These are phyloP conservation scores for Phania funesta DNA, from an alignment of 2,888 invertebrate species.

Conservation along the genomic window DNA sequence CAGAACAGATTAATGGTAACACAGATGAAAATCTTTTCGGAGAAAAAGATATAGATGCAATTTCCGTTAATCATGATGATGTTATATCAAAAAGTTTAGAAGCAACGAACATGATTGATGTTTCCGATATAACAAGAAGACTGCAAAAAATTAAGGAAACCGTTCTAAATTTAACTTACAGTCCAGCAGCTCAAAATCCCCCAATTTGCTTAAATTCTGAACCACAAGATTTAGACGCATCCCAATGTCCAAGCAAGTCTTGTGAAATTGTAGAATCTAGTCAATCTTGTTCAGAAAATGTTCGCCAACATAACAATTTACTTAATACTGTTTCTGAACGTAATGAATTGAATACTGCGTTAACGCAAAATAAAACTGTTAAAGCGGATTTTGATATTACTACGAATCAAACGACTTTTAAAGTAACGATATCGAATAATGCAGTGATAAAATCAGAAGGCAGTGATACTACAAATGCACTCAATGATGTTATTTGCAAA, in stretches of 20 bases:
- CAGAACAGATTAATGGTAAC: background rate
- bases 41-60: background rate
- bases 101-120: conserved; percentile 11
- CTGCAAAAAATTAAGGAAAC: conserved; percentile 57
- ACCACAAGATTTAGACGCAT: background rate
- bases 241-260: background rate
- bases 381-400: conserved; percentile 31
- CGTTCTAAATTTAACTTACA: conserved; percentile 29
- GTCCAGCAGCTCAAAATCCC: background rate
- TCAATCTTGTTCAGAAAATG: background rate
- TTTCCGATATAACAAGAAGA: conserved; percentile 52
- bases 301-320: background rate
- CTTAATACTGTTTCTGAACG: background rate
- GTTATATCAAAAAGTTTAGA: background rate
- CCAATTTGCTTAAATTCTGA: background rate
- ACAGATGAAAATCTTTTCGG: background rate
- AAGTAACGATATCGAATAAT: conserved; percentile 43
- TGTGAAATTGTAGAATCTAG: background rate
- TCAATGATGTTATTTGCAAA: background rate
- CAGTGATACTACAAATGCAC: background rate
- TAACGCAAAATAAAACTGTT: conserved; percentile 9
- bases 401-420: conserved; percentile 31
- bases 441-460: background rate
- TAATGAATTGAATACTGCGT: background rate
- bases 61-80: background rate